Evolutionary conservation across 2,113 vertebrate genomes (phyloP), one percentile per base, ranked within the genome.

Genomic region (Gasterosteus nipponicus): DNA sequence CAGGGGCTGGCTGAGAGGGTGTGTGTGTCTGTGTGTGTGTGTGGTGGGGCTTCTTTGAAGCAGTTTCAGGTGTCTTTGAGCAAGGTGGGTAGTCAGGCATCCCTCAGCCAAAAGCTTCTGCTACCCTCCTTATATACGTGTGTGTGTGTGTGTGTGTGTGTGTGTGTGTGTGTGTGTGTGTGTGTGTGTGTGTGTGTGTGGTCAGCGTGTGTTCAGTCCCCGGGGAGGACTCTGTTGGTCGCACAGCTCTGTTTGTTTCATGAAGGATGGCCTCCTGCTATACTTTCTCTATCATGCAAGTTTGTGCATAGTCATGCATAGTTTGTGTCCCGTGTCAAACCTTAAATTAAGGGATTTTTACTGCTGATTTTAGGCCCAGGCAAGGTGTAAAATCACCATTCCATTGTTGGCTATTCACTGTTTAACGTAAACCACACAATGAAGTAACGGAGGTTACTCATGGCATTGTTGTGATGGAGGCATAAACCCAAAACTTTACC

Each of bases 61-160:
- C 80, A 66, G 90, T 85, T 81, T 91, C 88, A 84, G 44, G 80
- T 90, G 22, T 87, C 90, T 75, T 64, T 77, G 71, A 87, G 73
- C 77, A 81, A 87, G 84, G 79, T 76, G 86, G 86, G 80, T 77
- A 91, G 86, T 84, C 83, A 82, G 63, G 64, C 68, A 72, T 58
- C 53, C 65, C 75, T 85, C 69, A 80, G 77, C 86, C 75, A 79
- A 83, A 81, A 87, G 78, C 62, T 66, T 62, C 29, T 63, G 66
- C 58, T 76, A 60, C 42, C 75, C 77, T 80, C 47, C 44, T 4
- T 46, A 5, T 69, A 5, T 56, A 1, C 64, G 16, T 59, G 35
- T 60, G 12, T 41, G 12, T 49, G 38, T 31, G 54, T 70, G 53
- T 47, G 65, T 33, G 58, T 53, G 66, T 68, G 46, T 61, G 39